Evolutionary conservation across 2,888 invertebrate genomes (phyloP), one percentile per base, ranked within the genome.

Genomic region (Drosophila monieri): DNA sequence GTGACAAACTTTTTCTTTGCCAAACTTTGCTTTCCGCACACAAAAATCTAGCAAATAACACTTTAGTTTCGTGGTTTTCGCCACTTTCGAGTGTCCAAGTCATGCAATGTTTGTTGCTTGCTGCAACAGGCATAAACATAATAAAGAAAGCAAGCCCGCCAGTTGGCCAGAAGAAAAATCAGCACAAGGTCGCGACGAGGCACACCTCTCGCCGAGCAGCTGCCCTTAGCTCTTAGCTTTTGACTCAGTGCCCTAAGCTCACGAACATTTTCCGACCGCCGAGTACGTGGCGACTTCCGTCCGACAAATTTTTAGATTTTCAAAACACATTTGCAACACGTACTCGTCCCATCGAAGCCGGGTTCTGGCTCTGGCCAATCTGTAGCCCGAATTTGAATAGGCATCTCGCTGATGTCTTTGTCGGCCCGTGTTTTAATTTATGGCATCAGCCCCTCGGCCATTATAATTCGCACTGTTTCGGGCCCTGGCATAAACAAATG

Each of bases 391-490:
- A 74, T 73, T 79, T 65, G 74, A 83, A 79, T 78, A 73, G 74
- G 83, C 49, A 48, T 57, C 54, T 57, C 52, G 55, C 69, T 78
- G 74, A 79, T 83, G 74, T 77, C 74, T 78, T 60, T 64, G 68
- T 77, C 69, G 62, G 70, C 32, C 47, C 8, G 14, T 12, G 41
- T 27, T 48, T 46, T 51, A 74, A 68, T 78, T 80, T 80, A 80
- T 77, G 77, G 35, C 35, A 27, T 18, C 12, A 15, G 10, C 65
- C 77, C 65, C 70, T 57, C 23, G 49, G 80, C 74, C 66, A 79
- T 80, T 81, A 71, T 73, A 85, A 79, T 79, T 80, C 81, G 75
- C 79, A 80, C 71, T 77, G 72, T 55, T 25, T 12, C n/a, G 9
- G 8, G 37, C 21, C 18, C 10, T 27, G 53, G 43, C 23, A 48